A percentile compares a stretch with the other conserved stretches of the same genome.
Conservation (phyloP, 2,113 vertebrate genomes). For the Myocastor coypus region DNA sequence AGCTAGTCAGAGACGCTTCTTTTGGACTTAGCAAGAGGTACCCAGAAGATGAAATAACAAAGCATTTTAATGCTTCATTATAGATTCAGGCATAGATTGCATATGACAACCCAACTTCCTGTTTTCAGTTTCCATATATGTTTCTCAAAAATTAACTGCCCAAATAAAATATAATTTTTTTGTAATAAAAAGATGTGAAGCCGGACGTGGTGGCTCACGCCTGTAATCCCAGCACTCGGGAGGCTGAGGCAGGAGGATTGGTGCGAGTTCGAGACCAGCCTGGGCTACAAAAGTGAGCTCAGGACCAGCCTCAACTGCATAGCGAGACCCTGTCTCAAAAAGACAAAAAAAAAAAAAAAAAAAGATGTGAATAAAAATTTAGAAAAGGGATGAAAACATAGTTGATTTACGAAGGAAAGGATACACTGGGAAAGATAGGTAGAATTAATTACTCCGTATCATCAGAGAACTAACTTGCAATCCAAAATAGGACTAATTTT, state of each 20-base stretch:
- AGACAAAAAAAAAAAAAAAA: too few relatives aligned
- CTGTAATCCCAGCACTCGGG: too few relatives aligned
- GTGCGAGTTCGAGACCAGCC: too few relatives aligned
- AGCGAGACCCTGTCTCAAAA: too few relatives aligned
- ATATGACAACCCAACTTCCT: not conserved
- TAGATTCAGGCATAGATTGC: not conserved
- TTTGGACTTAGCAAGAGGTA: conserved; percentile 8
- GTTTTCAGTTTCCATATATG: conserved; percentile 2
- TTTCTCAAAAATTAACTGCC: conserved; percentile 24
- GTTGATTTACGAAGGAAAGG: not conserved
- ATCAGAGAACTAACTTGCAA: not conserved
- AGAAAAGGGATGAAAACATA: not conserved
- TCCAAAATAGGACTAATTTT: not conserved
- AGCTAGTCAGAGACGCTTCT: conserved; percentile 2
- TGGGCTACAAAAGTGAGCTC: too few relatives aligned
- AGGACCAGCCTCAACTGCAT: too few relatives aligned
- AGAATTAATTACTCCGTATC: conserved; percentile 26
- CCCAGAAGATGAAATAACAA: not conserved
- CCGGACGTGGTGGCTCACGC: too few relatives aligned
- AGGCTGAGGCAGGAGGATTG: too few relatives aligned
- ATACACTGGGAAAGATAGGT: not conserved
- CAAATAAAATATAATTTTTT: conserved; percentile 24
- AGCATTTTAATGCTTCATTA: not conserved
- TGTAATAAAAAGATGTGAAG: not conserved
- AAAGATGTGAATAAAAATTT: not conserved